Evolutionary conservation across 2,113 vertebrate genomes (phyloP), one percentile per base, ranked within the genome.

Genomic region (Protobothrops mucrosquamatus): DNA sequence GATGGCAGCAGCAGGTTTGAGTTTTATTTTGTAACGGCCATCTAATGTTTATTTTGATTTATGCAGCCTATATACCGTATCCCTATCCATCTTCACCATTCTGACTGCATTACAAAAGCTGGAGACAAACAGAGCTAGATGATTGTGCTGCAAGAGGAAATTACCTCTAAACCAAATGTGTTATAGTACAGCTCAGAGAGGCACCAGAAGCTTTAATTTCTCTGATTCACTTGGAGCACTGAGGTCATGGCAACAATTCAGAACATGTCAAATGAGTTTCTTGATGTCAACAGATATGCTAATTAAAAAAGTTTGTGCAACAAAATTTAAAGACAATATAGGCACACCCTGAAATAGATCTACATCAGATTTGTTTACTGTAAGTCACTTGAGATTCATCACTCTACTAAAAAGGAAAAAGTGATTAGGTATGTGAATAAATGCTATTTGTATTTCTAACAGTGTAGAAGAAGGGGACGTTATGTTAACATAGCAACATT

Each of bases 291-390:
- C 90, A 95, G 94, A 94, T 94, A 94, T 85, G 93, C 92, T 96
- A 95, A 95, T 96, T 91, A 95, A 93, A 92, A 95, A 95, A 93
- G 92, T 93, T 96, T 95, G 92, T 91, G 92, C 93, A 95, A 94
- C 85, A 89, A 95, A 97, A 94, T 95, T 93, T 95, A 96, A 95
- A 92, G 93, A 39, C 94, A 94, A 88, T 93, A 96, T 90, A 89
- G 51, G 89, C 92, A 93, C 89, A 93, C 94, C 88, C 92, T 91
- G 91, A 64, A 87, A 89, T 91, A 95, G 34, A 91, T 91, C 69
- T 94, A 93, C 88, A 91, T 6, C 48, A 93, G 94, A 93, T 86
- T 86, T 96, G 93, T 96, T 96, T 95, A 94, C 92, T 57, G 92
- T 87, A 91, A 94, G 51, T 52, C 8, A 39, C 10, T 39, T 89